Evolutionary conservation across 2,797 vertebrate genomes (phyloP), one percentile per base, ranked within the genome.

Genomic region (Parambassis ranga): DNA sequence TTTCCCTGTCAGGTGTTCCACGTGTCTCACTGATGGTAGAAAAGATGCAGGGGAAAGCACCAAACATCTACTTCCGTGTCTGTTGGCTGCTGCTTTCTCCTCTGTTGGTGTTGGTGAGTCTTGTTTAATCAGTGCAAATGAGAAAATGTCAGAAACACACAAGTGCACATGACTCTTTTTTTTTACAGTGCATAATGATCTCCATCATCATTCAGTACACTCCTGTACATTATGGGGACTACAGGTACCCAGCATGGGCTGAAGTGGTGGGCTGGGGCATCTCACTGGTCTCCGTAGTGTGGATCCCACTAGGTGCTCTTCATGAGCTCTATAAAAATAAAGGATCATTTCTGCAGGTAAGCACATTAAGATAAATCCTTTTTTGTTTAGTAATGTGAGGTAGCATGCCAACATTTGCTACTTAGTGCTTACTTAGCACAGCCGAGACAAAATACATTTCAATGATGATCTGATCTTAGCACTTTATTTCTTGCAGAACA

Each of bases 241-340:
- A 93, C 66, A 52, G 6, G 1, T 93, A 92, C 51, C 92, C 92
- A 5, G 3, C 57, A 5, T 93, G 92, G 92, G 90, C 91, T 13
- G 88, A 93, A 35, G 70, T 43, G 16, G 28, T 91, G 14, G 92
- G 92, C 60, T 93, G 91, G 91, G 31, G 73, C 6, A 20, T 93
- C 35, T 90, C 90, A 11, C 72, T 93, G 31, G 37, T 87, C 69
- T 92, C 92, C 28, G 81, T 93, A 4, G 58, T 91, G 23, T 93
- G 92, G 89, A 91, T 93, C 46, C 92, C 92, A 2, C 61, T 92
- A 9, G 90, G 90, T 55, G 91, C 90, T 9, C 35, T 88, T 41
- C 92, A 93, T 5, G 92, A 93, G 65, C 50, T 93, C 23, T 88
- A 20, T 36, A 79, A 36, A 13, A 84, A 67, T 36, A 74, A 92